Percentiles rank a stretch among this genome's conserved stretches.
Evolutionary conservation across 2,888 invertebrate genomes (phyloP).

Genomic region (Noctua fimbriata): DNA sequence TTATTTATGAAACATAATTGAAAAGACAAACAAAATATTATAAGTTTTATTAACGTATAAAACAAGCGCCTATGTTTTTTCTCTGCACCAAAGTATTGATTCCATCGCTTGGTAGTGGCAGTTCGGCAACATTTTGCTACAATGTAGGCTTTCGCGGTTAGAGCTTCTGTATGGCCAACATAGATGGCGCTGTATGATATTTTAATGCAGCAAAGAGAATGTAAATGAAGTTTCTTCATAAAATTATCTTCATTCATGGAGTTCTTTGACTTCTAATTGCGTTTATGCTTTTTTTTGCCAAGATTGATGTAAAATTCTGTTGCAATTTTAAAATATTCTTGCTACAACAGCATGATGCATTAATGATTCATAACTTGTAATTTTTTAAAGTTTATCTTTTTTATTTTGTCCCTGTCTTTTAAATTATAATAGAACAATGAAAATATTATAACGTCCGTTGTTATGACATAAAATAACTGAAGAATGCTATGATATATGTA

Average conservation of each 20-base stretch:
- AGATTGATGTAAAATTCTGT: not conserved
- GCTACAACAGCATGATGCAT: not conserved
- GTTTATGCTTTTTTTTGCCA: not conserved
- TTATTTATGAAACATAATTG: not conserved
- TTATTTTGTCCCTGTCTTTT: not conserved
- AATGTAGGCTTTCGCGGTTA: constrained; percentile 66
- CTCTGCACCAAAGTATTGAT: constrained; percentile 46
- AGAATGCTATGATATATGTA: not conserved
- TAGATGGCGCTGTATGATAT: constrained; percentile 56
- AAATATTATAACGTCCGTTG: not conserved
- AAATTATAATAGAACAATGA: constrained; percentile 5
- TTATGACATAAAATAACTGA: too few relatives aligned
- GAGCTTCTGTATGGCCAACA: constrained; percentile 22
- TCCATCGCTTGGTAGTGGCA: constrained; percentile 22
- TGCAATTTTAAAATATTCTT: not conserved
- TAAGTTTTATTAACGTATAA: not conserved
- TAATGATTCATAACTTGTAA: not conserved
- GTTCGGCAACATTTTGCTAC: constrained; percentile 64
- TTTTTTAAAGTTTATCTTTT: not conserved
- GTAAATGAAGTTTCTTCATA: not conserved
- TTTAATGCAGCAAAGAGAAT: not conserved
- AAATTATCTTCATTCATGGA: not conserved
- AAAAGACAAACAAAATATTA: not conserved
- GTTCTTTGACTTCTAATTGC: too few relatives aligned
- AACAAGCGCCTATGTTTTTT: constrained; percentile 37